Conservation (phyloP, 1,140 invertebrate species). For the Antheraea pernyi region DNA sequence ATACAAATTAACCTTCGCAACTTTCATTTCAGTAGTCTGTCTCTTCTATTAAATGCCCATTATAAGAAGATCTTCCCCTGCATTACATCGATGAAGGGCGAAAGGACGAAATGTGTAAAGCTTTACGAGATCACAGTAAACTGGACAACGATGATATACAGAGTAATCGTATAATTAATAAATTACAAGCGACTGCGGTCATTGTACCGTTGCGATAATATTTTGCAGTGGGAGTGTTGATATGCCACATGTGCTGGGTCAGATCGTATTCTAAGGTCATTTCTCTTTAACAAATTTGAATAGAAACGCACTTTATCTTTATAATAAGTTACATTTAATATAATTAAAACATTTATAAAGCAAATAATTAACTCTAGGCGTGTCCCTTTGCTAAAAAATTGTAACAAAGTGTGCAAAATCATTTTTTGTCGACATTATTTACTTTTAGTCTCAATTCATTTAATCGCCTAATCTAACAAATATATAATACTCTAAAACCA, state of each 20-base stretch:
- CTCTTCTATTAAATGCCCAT: conserved; percentile 33
- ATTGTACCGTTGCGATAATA: conserved; percentile 65
- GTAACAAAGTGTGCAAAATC: too few species aligned
- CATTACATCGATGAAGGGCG: conserved; percentile 9
- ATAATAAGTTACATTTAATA: not conserved
- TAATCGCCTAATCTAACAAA: too few species aligned
- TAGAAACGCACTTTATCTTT: conserved; percentile 5
- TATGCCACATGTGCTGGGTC: conserved; percentile 65
- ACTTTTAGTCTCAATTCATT: too few species aligned
- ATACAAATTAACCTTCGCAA: conserved; percentile 46
- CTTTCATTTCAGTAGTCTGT: conserved; percentile 39
- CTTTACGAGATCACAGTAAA: conserved; percentile 36
- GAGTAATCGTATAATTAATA: conserved; percentile 72
- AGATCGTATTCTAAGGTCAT: conserved; percentile 55
- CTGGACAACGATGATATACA: conserved; percentile 48
- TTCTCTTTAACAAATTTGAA: conserved; percentile 50
- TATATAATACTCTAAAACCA: too few species aligned
- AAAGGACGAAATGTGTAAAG: conserved; percentile 18
- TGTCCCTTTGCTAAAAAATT: too few species aligned
- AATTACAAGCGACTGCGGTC: conserved; percentile 67
- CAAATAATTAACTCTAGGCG: not conserved
- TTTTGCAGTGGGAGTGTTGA: conserved; percentile 56
- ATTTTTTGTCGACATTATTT: too few species aligned
- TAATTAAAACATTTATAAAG: not conserved
- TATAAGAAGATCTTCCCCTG: conserved; percentile 22